These are phyloP conservation scores for Falco novaeseelandiae DNA, from an alignment of 2,797 vertebrate genomes.

Conservation along the genomic window DNA sequence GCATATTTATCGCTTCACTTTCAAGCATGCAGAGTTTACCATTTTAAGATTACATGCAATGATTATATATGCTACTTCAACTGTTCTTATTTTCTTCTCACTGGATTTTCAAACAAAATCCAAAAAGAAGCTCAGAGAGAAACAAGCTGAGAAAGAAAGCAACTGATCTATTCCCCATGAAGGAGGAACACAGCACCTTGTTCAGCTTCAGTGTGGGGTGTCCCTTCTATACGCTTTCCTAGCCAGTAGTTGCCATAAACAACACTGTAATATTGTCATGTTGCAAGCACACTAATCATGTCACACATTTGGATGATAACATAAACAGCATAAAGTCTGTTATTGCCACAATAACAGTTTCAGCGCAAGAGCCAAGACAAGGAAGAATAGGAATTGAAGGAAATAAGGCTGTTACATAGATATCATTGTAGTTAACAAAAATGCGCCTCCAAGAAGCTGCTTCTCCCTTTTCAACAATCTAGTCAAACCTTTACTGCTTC, in stretches of 20 bases:
- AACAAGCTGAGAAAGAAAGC: not conserved
- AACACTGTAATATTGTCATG: not conserved
- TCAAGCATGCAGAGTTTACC: not conserved
- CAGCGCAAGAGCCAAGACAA: not conserved
- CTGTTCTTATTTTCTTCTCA: not conserved
- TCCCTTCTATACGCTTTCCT: not conserved
- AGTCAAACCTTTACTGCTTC: not conserved
- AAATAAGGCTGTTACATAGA: not conserved
- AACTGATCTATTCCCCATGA: not conserved
- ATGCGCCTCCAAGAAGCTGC: not conserved
- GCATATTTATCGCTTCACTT: not conserved
- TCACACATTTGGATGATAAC: not conserved
- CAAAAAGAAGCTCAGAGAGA: not conserved
- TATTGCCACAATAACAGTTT: not conserved
- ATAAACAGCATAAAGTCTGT: not conserved
- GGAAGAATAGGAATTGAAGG: not conserved
- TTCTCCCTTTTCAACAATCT: not conserved
- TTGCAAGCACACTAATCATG: not conserved
- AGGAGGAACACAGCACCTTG: not conserved
- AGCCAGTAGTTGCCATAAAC: not conserved
- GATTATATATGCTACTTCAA: not conserved
- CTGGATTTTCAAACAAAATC: not conserved
- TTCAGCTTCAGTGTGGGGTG: not conserved
- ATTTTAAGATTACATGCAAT: not conserved
- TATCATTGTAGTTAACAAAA: not conserved